Evolutionary conservation across 2,797 vertebrate genomes (phyloP).

Genomic region (Scleropages formosus): DNA sequence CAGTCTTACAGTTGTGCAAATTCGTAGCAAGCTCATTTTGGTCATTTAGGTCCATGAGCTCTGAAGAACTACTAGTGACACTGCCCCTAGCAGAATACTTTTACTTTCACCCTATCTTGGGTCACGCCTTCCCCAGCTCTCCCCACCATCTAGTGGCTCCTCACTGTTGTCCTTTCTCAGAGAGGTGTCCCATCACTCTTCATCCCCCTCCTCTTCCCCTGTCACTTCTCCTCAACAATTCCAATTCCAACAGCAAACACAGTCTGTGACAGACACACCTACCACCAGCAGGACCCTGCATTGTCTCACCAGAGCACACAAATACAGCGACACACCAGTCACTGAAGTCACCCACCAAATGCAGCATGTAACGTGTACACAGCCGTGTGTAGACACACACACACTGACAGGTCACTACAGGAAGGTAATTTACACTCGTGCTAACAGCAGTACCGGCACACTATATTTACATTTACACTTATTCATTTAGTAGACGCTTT

Average conservation of each 20-base stretch:
- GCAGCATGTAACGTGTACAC: background rate
- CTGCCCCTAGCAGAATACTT: background rate
- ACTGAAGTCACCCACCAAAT: background rate
- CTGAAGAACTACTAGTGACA: background rate
- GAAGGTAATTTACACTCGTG: background rate
- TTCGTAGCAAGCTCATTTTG: too few species aligned
- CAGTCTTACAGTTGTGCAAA: too few species aligned
- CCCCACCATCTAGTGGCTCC: conserved; percentile 13
- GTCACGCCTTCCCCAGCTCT: background rate
- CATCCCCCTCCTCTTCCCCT: conserved; percentile 13
- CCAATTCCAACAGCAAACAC: conserved; percentile 12
- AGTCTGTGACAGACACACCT: conserved; percentile 33
- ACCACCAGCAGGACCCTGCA: conserved; percentile 26
- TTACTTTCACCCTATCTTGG: background rate
- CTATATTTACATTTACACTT: too few species aligned
- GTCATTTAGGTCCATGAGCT: background rate
- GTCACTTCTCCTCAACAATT: background rate
- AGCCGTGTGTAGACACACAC: conserved; percentile 16
- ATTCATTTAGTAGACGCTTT: too few species aligned
- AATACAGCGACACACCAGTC: background rate
- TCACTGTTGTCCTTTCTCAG: conserved; percentile 12
- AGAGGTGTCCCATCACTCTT: background rate
- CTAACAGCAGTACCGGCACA: conserved; percentile 44
- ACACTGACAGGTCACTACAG: conserved; percentile 26
- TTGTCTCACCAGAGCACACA: background rate